Conservation (phyloP, 2,113 vertebrate species). For the Pelecanus crispus region DNA sequence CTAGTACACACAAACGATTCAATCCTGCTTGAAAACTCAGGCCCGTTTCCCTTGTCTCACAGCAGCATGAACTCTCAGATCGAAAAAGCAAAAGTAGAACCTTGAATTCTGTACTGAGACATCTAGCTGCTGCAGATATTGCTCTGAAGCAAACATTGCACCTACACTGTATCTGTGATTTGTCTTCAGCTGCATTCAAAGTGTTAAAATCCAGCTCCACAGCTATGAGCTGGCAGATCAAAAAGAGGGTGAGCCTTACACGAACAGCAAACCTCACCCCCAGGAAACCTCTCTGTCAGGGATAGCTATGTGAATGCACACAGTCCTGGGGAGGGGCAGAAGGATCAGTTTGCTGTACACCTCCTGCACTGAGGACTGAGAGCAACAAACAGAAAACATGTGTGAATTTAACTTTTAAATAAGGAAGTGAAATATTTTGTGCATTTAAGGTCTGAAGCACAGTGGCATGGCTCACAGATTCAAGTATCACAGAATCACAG, state of each 20-base stretch:
- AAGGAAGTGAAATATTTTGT: not conserved
- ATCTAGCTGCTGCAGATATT: not conserved
- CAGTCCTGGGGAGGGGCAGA: not conserved
- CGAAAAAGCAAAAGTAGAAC: not conserved
- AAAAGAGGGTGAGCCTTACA: not conserved
- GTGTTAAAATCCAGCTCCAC: not conserved
- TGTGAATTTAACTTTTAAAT: not conserved
- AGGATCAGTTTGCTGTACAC: not conserved
- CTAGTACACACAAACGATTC: not conserved
- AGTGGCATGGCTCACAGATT: not conserved
- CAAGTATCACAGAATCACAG: not conserved
- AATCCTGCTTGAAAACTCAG: not conserved
- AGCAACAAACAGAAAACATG: not conserved
- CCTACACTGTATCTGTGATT: rapidly evolving
- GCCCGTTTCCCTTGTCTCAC: not conserved
- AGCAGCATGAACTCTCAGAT: not conserved
- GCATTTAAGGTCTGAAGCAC: not conserved
- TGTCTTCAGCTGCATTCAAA: not conserved
- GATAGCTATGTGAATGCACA: not conserved
- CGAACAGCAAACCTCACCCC: not conserved
- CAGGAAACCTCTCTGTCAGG: not conserved
- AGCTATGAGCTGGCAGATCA: not conserved
- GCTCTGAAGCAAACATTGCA: not conserved
- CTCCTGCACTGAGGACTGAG: not conserved
- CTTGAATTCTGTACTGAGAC: not conserved